Conservation (phyloP, 2,113 vertebrate species). For the Ictalurus punctatus region DNA sequence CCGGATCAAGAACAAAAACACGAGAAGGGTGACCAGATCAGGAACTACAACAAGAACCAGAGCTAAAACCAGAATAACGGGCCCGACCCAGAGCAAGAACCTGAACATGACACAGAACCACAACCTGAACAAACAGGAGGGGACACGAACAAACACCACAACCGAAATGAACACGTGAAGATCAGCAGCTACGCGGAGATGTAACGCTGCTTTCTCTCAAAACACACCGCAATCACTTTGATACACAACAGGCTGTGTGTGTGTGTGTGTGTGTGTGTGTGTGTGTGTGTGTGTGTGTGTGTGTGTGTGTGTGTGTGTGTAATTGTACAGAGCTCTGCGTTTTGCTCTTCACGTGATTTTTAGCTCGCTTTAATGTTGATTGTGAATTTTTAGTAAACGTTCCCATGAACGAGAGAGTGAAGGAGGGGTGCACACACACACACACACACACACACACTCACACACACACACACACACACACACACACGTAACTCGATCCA, state of each 20-base stretch:
- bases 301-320: slow-evolving; percentile 3
- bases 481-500: slow-evolving; percentile 24
- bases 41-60: not conserved
- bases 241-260: not conserved
- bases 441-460: slow-evolving; percentile 21
- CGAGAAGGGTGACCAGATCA: not conserved
- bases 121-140: not conserved
- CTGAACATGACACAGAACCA: not conserved
- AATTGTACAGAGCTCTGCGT: not conserved
- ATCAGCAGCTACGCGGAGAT: not conserved
- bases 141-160: not conserved
- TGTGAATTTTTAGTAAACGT: slow-evolving; percentile 12
- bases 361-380: not conserved
- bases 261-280: slow-evolving; percentile 11
- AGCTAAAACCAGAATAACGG: not conserved
- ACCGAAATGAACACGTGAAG: not conserved
- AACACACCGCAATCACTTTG: slow-evolving; percentile 1
- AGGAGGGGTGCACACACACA: not conserved
- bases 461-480: slow-evolving; percentile 16
- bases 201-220: not conserved
- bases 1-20: not conserved
- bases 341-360: slow-evolving; percentile 17
- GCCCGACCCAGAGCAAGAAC: not conserved
- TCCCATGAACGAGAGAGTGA: slow-evolving; percentile 14
- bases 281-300: not conserved